Evolutionary conservation across 1,140 invertebrate species (phyloP).

Genomic region (Eriocheir sinensis): DNA sequence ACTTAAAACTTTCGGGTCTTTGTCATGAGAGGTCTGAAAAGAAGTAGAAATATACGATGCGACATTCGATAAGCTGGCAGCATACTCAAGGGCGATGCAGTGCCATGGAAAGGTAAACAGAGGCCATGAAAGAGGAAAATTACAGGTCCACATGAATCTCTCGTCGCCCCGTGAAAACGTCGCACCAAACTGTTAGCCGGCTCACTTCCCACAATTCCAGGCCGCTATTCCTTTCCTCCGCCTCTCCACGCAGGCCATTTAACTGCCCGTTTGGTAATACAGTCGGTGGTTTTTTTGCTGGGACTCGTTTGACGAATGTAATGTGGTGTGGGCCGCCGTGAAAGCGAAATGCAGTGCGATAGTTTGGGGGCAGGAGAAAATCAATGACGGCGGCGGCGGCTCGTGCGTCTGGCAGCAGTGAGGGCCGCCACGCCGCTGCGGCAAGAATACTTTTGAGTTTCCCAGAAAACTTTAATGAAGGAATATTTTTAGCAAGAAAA

Average conservation of each 20-base stretch:
- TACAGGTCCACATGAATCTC: background rate
- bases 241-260: background rate
- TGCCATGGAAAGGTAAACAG: background rate
- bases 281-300: background rate
- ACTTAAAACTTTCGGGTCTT: too few relatives aligned
- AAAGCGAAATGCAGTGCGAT: background rate
- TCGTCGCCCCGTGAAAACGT: background rate
- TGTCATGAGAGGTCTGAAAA: too few relatives aligned
- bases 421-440: background rate
- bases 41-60: too few relatives aligned
- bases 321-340: background rate
- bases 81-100: background rate
- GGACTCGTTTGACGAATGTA: background rate
- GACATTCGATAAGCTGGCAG: background rate
- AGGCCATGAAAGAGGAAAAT: background rate
- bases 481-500: background rate
- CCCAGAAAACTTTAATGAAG: background rate
- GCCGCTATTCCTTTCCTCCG: background rate
- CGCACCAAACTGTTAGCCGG: background rate
- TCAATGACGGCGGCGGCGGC: background rate
- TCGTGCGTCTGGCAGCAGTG: slow-evolving; percentile 6
- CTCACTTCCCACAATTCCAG: background rate
- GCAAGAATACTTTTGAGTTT: background rate
- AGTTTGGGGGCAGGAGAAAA: background rate
- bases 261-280: background rate